These are phyloP conservation scores for Eulithis testata DNA, from an alignment of 2,888 invertebrate genomes.

Conservation along the genomic window DNA sequence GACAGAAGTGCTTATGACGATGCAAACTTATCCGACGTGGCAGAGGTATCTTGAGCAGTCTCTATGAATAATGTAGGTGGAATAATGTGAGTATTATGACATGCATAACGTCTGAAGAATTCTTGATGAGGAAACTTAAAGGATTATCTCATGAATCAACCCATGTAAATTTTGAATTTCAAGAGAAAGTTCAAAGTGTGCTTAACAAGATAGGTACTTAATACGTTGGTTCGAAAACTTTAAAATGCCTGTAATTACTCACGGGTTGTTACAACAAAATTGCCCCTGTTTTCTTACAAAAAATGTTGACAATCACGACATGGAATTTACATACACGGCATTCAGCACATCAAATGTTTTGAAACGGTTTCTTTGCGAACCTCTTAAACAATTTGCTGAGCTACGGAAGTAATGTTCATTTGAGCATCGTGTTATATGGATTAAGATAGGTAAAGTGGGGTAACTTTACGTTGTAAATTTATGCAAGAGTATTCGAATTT, in stretches of 20 bases:
- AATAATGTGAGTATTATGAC: constrained; percentile 2
- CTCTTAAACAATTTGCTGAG: constrained; percentile 40
- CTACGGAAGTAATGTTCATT: constrained; percentile 42
- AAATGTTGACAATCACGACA: background rate
- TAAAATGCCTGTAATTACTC: no score
- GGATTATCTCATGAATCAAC: constrained; percentile 6
- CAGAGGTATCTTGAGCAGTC: background rate
- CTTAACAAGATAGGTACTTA: no score
- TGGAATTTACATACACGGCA: background rate
- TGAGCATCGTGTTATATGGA: constrained; percentile 48
- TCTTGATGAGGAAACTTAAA: constrained; percentile 1
- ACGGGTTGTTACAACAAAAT: no score
- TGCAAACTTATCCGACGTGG: background rate
- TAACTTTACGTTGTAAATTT: constrained; percentile 18
- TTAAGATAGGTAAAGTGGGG: constrained; percentile 51
- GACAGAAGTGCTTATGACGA: background rate
- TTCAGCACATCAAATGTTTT: constrained; percentile 21
- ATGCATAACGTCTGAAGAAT: constrained; percentile 4
- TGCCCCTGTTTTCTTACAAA: no score
- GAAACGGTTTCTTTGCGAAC: constrained; percentile 33
- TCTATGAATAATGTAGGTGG: background rate
- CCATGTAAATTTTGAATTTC: constrained; percentile 1
- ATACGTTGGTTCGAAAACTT: no score
- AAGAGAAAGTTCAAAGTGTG: no score
- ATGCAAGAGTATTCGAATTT: background rate